Evolutionary conservation across 2,797 vertebrate species (phyloP).

Genomic region (Platalea minor): DNA sequence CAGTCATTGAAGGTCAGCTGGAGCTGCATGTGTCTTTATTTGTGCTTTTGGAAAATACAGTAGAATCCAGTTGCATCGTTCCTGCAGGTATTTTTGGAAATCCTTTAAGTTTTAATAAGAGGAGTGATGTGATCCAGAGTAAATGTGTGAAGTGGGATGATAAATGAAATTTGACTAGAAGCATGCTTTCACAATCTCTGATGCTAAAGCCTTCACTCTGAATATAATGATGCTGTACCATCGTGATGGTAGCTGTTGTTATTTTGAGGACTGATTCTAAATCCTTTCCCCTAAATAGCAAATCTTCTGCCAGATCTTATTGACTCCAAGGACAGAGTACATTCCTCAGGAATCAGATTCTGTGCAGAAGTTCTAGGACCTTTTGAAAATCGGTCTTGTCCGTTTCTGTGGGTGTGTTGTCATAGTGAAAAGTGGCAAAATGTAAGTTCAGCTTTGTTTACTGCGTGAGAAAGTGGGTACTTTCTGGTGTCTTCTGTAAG

Average conservation of each 20-base stretch:
- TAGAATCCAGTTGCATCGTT: neutral
- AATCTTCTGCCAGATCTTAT: neutral
- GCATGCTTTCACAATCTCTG: neutral
- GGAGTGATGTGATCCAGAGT: neutral
- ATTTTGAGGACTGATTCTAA: neutral
- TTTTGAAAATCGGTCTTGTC: neutral
- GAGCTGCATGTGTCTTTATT: neutral
- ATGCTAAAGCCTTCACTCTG: neutral
- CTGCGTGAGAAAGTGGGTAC: neutral
- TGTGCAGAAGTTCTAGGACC: neutral
- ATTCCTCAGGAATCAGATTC: neutral
- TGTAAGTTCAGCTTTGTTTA: neutral
- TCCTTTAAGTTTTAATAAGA: neutral
- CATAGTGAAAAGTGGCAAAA: neutral
- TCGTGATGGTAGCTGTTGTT: neutral
- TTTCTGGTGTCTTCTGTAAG: neutral
- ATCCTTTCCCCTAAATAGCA: neutral
- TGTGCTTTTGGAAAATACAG: neutral
- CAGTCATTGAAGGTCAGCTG: neutral
- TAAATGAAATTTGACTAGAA: neutral
- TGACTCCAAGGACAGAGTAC: neutral
- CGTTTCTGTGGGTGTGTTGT: neutral
- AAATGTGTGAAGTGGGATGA: neutral
- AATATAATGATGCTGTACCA: neutral
- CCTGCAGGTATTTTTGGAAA: slow-evolving; percentile 9